Evolutionary conservation across 64 coral and sea anemone genomes (phyloP).

Genomic region (Stylophora pistillata): DNA sequence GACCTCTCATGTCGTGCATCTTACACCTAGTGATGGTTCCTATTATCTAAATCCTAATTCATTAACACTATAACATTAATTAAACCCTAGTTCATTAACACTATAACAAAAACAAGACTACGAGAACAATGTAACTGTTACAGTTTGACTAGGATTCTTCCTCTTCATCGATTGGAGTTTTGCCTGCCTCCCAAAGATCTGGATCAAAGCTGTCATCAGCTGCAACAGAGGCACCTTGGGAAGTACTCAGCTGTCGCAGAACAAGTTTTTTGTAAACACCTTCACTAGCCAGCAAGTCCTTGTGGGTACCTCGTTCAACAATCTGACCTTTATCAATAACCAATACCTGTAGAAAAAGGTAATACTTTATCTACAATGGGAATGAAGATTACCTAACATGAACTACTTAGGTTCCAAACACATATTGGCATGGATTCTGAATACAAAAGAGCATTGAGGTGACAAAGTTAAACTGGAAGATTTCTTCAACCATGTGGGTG

Average conservation of each 20-base stretch:
- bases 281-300: conserved; percentile 41
- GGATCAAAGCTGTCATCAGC: not conserved
- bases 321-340: conserved; percentile 83
- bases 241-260: conserved; percentile 65
- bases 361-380: not conserved
- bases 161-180: conserved; percentile 4
- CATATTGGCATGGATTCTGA: not conserved
- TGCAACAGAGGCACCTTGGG: not conserved
- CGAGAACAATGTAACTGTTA: not conserved
- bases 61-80: no score
- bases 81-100: no score
- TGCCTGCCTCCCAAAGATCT: not conserved
- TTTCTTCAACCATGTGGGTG: not conserved
- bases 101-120: no score
- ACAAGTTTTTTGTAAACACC: conserved; percentile 93
- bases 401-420: not conserved
- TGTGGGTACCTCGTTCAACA: conserved; percentile 79
- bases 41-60: no score
- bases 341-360: conserved; percentile 49
- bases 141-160: not conserved
- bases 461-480: not conserved
- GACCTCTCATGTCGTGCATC: no score
- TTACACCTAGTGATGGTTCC: no score
- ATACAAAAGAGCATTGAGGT: not conserved
- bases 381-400: no score